Conservation (phyloP, 2,113 vertebrate species). For the Phalacrocorax aristotelis region DNA sequence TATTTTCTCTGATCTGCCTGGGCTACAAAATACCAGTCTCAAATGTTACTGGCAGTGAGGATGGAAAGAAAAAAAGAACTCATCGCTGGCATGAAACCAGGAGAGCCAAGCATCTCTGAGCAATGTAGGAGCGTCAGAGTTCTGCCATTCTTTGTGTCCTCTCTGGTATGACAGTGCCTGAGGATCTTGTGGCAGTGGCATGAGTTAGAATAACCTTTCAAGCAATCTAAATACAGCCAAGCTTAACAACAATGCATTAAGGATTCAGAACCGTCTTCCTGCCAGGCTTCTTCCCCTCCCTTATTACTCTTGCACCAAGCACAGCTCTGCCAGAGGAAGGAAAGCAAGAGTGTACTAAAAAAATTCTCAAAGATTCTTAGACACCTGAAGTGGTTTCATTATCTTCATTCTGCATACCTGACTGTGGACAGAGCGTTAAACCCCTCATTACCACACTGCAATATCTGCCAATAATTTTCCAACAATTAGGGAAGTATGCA, state of each 20-base stretch:
- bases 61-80: neutral
- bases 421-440: neutral
- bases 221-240: neutral
- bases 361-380: neutral
- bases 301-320: neutral
- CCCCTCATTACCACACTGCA: neutral
- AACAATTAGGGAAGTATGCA: neutral
- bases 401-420: neutral
- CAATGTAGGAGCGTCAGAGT: rapidly evolving
- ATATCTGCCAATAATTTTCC: neutral
- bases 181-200: neutral
- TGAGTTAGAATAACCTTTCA: neutral
- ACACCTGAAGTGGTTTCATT: neutral
- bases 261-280: neutral
- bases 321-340: neutral
- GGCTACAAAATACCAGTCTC: neutral
- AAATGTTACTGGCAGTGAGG: neutral
- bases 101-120: neutral
- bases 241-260: neutral
- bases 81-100: neutral
- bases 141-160: neutral
- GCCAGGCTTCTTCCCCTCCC: neutral
- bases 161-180: neutral
- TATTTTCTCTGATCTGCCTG: neutral
- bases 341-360: neutral